Evolutionary conservation across 2,797 vertebrate species (phyloP), one percentile per base, ranked within the genome.

Genomic region (Melanotaenia pygmaea): DNA sequence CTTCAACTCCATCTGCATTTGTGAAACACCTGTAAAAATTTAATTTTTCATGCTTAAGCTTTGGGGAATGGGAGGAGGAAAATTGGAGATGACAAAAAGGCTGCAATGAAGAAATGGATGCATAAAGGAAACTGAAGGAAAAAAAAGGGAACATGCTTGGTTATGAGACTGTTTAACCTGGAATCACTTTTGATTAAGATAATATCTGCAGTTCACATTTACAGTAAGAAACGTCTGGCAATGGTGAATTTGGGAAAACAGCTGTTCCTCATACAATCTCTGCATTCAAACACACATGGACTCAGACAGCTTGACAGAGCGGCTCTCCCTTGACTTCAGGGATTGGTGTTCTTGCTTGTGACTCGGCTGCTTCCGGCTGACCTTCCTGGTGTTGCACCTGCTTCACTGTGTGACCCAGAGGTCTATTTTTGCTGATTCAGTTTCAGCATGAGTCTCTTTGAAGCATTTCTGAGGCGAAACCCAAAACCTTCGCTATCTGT

Each of bases 21-120:
- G 72, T 70, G 69, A 92, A 85, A 91, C 94, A 94, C 92, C 93
- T 95, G 94, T 91, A 86, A 89, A 94, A 95, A 95, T 93, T 94
- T 71, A 0, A 84, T 93, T 92, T 92, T 90, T 93, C 91, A 93
- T 91, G 57, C 47, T 38, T 62, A 64, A 77, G 74, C 85, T 81
- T 74, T 70, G n/a, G 76, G 59, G 80, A 88, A 87, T 43, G 72
- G 61, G 75, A 74, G 56, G 67, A 70, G 67, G 58, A 40, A 59
- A 56, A 61, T 40, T 34, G 18, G 67, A 70, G 63, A 82, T 58
- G 56, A 63, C 59, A 75, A 64, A 72, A 78, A 74, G 61, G 63
- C 61, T 18, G 70, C 68, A 86, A 82, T 74, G 61, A 80, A 71
- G 60, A 74, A 43, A 79, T 71, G 24, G 67, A 78, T 50, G 54